Percentiles rank a stretch among this genome's conserved stretches.
phyloP scores from a whole-genome alignment of 2,888 invertebrate species.

The Ypsolopha scabrella region DNA sequence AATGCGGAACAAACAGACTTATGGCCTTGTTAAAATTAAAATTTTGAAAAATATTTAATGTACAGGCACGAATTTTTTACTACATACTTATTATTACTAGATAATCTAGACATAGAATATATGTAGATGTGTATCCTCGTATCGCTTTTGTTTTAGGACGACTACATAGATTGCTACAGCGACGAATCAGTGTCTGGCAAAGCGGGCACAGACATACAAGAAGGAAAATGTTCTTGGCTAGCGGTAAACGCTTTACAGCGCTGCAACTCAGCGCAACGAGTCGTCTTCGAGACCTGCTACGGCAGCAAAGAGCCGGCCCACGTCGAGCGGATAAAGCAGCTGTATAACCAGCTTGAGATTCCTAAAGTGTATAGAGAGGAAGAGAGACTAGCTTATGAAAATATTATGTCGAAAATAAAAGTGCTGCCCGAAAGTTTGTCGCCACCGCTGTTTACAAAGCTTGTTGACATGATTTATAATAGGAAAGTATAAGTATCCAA shows the following conservation, averaged over 20 bases:
- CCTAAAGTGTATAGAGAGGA: conserved; percentile 63
- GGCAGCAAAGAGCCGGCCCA: conserved; percentile 70
- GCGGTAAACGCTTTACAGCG: conserved; percentile 81
- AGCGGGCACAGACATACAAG: conserved; percentile 25
- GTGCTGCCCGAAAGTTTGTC: conserved; percentile 78
- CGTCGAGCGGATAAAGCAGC: conserved; percentile 30
- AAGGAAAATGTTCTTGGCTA: conserved; percentile 91
- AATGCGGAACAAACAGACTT: no score
- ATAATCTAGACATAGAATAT: no score
- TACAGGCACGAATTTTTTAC: no score
- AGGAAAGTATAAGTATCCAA: conserved; percentile 13
- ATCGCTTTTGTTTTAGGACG: conserved; percentile 69
- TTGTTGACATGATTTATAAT: conserved; percentile 77
- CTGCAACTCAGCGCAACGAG: conserved; percentile 71
- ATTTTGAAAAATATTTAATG: no score
- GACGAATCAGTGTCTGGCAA: conserved; percentile 67
- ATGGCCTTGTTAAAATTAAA: no score
- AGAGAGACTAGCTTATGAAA: conserved; percentile 56
- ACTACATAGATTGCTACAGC: conserved; percentile 89
- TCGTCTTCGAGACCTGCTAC: conserved; percentile 75
- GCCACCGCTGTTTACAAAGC: conserved; percentile 76
- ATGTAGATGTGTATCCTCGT: background rate
- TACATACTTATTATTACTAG: no score
- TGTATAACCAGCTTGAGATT: conserved; percentile 68
- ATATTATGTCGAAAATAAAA: conserved; percentile 77